Base-by-base conservation (phyloP, 2,888 invertebrate species). In the Heteropelma amictum region DNA sequence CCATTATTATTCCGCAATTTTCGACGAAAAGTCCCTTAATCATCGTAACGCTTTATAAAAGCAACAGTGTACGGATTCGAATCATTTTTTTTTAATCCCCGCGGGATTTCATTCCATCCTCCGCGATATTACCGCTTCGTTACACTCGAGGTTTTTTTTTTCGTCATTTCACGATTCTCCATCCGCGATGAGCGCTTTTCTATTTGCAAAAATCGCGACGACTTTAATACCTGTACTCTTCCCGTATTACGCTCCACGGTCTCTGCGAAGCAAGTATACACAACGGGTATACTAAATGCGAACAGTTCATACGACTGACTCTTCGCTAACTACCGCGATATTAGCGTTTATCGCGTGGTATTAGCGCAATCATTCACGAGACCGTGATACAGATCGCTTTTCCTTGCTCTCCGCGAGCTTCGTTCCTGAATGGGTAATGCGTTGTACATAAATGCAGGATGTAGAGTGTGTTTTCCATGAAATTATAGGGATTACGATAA, bases 401-500 rank as follows among this genome's bases (percentile, higher is more conserved):
- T 47, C 47, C 28, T 14, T 58, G 73, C 65, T 14, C 53, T 19
- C 53, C 35, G 28, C 40, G 64, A 72, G 64, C 71, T 65, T 71
- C 60, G 49, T 49, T 74, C 69, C 69, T 77, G 74, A 77, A 77
- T 76, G 76, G 72, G 45, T 74, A 74, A 77, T 74, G 75, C 47
- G 73, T 72, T 63, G 60, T 42, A 54, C 74, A 72, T 80, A 78
- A 79, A 81, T 78, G 72, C 58, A 69, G 78, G 69, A 79, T 76
- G 42, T 73, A 71, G 76, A 74, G 71, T 79, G 65, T 77, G 77
- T 77, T 80, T 79, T 75, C 74, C 79, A 38, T 77, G 61, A 77
- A 78, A 81, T 81, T 80, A 81, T 77, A 81, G 81, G 77, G 70
- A 80, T 81, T 79, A 79, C 76, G 77, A 78, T 80, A 78, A 81